Base-by-base conservation (phyloP, 2,113 vertebrate genomes). In the Sceloporus undulatus region DNA sequence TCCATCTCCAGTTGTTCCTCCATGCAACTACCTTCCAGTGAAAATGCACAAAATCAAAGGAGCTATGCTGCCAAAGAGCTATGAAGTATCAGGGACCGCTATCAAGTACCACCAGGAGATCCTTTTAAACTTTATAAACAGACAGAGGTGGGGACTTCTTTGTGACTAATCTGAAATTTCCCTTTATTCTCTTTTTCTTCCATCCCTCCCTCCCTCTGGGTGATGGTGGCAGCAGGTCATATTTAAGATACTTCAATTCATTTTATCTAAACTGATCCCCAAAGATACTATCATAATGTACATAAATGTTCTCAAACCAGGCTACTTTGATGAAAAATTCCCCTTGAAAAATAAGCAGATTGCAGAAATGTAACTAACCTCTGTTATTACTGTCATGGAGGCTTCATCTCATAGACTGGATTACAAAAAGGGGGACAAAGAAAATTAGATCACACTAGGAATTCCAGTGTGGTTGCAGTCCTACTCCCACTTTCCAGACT, bases 91-190 rank as follows among this genome's bases (percentile, higher is more conserved):
- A 76, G 23, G 34, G 34, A 66, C 11, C 78, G 75, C 29, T 48
- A 34, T 52, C 48, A 52, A 76, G 40, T 52, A 74, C 40, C 40
- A 65, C 59, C 34, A 74, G 10, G 68, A 87, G 70, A 48, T 62
- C 73, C 14, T 79, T 81, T 62, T 82, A 82, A 82, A 66, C 71
- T 16, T 7, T 66, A 11, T 76, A 54, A n/a, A 25, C n/a, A 83
- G 71, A 83, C 29, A 88, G 87, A 82, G 86, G 74, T 77, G 81
- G 87, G 87, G 71, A 88, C 87, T 88, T 88, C 85, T 86, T 78
- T 88, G 59, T 88, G 87, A 88, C 87, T 88, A 88, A 88, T 82
- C 73, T 83, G 59, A 88, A 82, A 83, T 88, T 88, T 88, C 87
- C 87, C 87, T 86, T 79, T 38, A 9, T 71, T 25, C 65, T 86